Percentiles rank a stretch among this genome's conserved stretches.
phyloP scores from a whole-genome alignment of 2,888 invertebrate species.

The Eristalinus sepulchralis region DNA sequence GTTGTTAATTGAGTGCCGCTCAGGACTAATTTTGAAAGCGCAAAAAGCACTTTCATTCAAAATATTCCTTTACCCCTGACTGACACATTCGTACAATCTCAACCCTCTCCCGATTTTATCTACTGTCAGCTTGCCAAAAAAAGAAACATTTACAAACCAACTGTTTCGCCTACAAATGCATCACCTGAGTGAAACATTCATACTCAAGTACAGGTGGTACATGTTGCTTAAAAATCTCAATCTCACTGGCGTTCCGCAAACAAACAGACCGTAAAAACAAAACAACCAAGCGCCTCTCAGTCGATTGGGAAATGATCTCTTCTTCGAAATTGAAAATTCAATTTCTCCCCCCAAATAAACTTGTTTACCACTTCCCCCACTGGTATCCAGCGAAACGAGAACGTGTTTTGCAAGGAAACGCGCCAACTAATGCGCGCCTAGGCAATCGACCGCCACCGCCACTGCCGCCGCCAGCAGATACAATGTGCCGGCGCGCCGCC shows the following conservation, averaged over 20 bases:
- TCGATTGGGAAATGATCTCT: not conserved
- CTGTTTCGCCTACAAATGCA: not conserved
- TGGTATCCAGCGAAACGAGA: not conserved
- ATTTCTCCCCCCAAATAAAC: not conserved
- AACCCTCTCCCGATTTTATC: not conserved
- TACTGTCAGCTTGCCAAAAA: not conserved
- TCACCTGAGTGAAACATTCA: not conserved
- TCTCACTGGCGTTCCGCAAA: not conserved
- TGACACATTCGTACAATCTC: too few relatives aligned
- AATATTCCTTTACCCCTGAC: too few relatives aligned
- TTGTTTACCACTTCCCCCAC: not conserved
- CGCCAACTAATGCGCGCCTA: not conserved
- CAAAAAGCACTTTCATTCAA: too few relatives aligned
- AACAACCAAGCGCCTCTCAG: not conserved
- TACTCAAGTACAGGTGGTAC: not conserved
- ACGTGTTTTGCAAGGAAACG: not conserved
- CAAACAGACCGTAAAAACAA: not conserved
- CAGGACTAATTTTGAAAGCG: too few relatives aligned
- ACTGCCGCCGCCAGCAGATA: not conserved
- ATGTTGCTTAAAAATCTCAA: not conserved
- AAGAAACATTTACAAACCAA: not conserved
- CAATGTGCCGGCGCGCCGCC: not conserved
- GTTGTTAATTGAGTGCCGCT: too few relatives aligned
- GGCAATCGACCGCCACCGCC: not conserved
- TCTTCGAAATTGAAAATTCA: slow-evolving; percentile 3